Conservation (phyloP, 2,113 vertebrate genomes). For the Pituophis catenifer region DNA sequence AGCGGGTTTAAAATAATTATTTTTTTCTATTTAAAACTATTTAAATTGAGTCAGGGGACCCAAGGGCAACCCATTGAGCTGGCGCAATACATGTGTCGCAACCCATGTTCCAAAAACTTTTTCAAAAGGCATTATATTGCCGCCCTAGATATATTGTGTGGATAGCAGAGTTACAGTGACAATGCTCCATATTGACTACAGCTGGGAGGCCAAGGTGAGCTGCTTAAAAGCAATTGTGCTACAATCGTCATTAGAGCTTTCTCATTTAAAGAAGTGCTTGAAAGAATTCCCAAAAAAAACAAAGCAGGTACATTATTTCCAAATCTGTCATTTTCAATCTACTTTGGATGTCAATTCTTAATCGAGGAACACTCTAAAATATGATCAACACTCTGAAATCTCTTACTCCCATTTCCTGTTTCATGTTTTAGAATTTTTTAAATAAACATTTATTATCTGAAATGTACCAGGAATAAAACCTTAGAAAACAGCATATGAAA, state of each 20-base stretch:
- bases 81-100: background rate
- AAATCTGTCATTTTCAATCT: background rate
- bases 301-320: background rate
- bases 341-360: background rate
- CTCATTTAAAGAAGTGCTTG: background rate
- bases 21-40: background rate
- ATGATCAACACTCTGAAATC: background rate
- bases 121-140: background rate
- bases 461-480: background rate
- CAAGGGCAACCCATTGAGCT: background rate
- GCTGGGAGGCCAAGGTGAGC: background rate
- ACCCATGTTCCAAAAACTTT: background rate
- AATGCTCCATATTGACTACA: background rate
- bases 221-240: background rate
- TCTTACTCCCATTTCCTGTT: background rate
- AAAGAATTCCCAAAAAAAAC: background rate
- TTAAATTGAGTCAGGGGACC: background rate
- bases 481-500: background rate
- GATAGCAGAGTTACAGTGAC: background rate
- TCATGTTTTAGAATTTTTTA: background rate
- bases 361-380: background rate
- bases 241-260: background rate
- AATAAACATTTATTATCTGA: background rate
- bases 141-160: background rate
- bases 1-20: background rate